Evolutionary conservation across 2,888 invertebrate genomes (phyloP), one percentile per base, ranked within the genome.

Genomic region (Patella ulyssiponensis): DNA sequence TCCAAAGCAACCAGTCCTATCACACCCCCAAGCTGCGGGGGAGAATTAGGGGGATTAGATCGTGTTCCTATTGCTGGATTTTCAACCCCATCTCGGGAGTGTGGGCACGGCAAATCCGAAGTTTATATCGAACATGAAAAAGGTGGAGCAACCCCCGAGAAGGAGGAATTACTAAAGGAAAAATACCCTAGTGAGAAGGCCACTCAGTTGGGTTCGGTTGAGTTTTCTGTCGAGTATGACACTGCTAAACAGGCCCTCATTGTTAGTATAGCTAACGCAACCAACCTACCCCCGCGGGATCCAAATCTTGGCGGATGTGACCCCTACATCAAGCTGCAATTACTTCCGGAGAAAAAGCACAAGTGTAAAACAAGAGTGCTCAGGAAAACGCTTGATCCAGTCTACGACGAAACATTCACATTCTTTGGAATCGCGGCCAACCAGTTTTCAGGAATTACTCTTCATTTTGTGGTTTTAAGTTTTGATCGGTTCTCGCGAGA

Each of bases 381-480:
- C 64, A 95, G 98, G 84, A 98, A 98, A 92, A 98, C 99, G 71
- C 94, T 96, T 76, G 97, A 97, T 93, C 99, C 99, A 0, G 95
- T 97, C 1, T 99, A 98, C 92, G 98, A 99, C 89, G 99, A 99
- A 92, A 98, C 98, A 92, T 99, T 99, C 92, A 99, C 98, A 1
- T 99, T 99, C 94, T 99, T 98, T 91, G 98, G 98, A 77, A 86
- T 92, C 74, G 86, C 86, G 71, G 79, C 81, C 84, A 95, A 95
- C 90, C 97, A 98, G 92, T 93, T 98, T 79, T 94, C 95, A 90
- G 95, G 95, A 89, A 97, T 97, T 92, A 98, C 97, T 96, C 90
- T 98, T 96, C 91, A 91, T 84, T 91, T 92, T 81, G 90, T 91
- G 52, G 85, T 91, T 58, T 87, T 91, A 76, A 91, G 90, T 92